These are phyloP conservation scores for Prolemur simus DNA, from an alignment of 2,113 vertebrate genomes.

Conservation along the genomic window DNA sequence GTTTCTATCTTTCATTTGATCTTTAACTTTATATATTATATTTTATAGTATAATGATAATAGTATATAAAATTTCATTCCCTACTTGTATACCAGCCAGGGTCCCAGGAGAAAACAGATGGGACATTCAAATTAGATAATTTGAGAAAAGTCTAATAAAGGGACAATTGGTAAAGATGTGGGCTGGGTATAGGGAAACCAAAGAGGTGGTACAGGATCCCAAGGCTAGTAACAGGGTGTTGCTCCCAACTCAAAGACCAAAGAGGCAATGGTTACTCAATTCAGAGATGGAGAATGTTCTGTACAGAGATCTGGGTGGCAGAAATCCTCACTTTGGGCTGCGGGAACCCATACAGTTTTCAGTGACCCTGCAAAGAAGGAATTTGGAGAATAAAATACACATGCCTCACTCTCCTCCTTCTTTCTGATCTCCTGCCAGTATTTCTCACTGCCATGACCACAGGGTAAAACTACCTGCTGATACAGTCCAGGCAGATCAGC, in stretches of 20 bases:
- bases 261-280: not conserved
- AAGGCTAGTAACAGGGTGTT: no score
- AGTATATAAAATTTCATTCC: slow-evolving; percentile 1
- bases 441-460: not conserved
- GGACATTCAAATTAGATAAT: not conserved
- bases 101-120: not conserved
- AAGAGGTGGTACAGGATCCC: not conserved
- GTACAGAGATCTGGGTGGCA: not conserved
- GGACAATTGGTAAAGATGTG: not conserved
- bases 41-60: slow-evolving; percentile 11
- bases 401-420: not conserved
- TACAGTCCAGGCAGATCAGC: not conserved
- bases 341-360: not conserved
- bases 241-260: not conserved
- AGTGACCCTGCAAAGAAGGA: not conserved
- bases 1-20: slow-evolving; percentile 36
- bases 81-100: not conserved
- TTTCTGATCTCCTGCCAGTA: not conserved
- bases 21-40: not conserved
- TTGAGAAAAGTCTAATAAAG: not conserved
- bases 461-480: not conserved
- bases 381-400: not conserved
- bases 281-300: not conserved
- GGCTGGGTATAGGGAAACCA: not conserved
- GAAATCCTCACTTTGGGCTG: not conserved